Base-by-base conservation (phyloP, 2,797 vertebrate genomes). In the Podargus strigoides region DNA sequence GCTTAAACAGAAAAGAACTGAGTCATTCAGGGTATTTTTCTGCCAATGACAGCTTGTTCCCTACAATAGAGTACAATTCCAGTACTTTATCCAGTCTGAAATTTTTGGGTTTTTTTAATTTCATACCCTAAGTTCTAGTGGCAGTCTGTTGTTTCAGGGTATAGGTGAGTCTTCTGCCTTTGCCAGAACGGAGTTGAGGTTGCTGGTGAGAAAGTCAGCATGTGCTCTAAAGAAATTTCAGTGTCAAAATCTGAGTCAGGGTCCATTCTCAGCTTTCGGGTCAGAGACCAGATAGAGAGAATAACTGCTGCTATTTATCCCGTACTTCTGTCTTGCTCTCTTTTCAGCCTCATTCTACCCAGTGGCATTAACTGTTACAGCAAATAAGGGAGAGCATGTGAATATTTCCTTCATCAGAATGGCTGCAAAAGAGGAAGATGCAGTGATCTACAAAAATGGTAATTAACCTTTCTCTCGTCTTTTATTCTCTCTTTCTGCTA, bases 391-490 rank as follows among this genome's bases (percentile, higher is more conserved):
- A 72, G 98, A 99, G 58, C 95, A 97, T 10, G 97, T 98, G 84
- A 98, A 97, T 86, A 98, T 99, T 95, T 97, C 97, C 62, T 99
- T 98, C 97, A 96, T 95, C 44, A 98, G 97, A 90, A 98, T 98
- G 81, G 97, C 97, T 87, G 89, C 96, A 77, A 98, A 97, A 68
- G 97, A 98, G 73, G 98, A 98, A 97, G 98, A 99, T 82, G 98
- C 98, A 22, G 97, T 98, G 90, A 98, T 99, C 97, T 98, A 97
- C 95, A 98, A 98, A 95, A 98, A 98, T 32, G 98, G 98, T 98
- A 97, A 98, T 92, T 80, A 53, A 36, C 14, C 16, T 87, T 60
- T 49, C 26, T 63, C 18, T 75, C n/a, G n/a, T n/a, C 70, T 56
- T 73, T 23, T 64, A 10, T 69, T 62, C 64, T 73, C 49, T 66